Evolutionary conservation across 2,888 invertebrate species (phyloP).

Genomic region (Sphinx pinastri): DNA sequence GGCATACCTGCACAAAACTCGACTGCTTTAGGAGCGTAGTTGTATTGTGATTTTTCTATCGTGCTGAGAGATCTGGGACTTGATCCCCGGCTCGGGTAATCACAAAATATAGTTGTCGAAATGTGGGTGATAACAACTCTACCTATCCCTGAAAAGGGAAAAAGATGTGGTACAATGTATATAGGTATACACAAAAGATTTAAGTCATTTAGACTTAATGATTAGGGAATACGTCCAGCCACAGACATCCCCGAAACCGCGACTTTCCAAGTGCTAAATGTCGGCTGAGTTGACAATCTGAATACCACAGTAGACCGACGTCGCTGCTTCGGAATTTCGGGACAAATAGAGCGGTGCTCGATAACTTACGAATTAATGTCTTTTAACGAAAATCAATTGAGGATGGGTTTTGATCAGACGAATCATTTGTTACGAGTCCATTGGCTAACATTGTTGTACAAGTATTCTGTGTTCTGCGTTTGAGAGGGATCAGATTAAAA

Average conservation of each 20-base stretch:
- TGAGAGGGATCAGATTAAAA: background rate
- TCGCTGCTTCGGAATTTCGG: constrained; percentile 50
- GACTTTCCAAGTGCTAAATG: constrained; percentile 46
- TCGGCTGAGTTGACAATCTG: constrained; percentile 51
- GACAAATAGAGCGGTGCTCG: constrained; percentile 46
- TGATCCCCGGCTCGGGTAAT: too few species aligned
- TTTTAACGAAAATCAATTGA: constrained; percentile 41
- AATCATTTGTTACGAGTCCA: constrained; percentile 5
- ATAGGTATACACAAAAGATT: too few species aligned
- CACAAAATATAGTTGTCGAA: too few species aligned
- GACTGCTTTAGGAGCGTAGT: too few species aligned
- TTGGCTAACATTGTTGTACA: background rate
- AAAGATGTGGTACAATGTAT: too few species aligned
- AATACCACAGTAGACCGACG: constrained; percentile 53
- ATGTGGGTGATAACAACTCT: too few species aligned
- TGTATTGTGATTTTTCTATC: too few species aligned
- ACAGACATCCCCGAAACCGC: constrained; percentile 37
- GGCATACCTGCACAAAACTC: too few species aligned
- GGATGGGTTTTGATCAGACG: background rate
- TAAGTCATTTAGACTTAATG: too few species aligned
- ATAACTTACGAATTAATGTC: constrained; percentile 38
- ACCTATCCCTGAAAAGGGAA: too few species aligned
- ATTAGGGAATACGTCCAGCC: constrained; percentile 31
- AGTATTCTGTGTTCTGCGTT: background rate
- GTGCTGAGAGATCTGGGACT: too few species aligned